These are phyloP conservation scores for Synanthedon myopaeformis DNA, from an alignment of 2,888 invertebrate genomes.

Conservation along the genomic window DNA sequence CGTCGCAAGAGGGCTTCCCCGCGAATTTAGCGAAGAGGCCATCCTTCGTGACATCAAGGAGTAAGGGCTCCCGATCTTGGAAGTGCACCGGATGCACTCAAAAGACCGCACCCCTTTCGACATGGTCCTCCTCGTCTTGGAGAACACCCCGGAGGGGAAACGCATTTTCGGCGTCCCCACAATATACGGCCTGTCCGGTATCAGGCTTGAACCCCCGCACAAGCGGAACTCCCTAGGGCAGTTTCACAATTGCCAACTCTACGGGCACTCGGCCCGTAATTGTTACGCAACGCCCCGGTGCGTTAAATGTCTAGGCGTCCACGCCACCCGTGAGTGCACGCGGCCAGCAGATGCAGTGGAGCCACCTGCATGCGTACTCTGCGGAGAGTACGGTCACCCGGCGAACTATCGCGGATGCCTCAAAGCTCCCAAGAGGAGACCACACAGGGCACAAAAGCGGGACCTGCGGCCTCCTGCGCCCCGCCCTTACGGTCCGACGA, in stretches of 20 bases:
- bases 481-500: too few relatives aligned
- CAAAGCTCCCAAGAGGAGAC: too few relatives aligned
- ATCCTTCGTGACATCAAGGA: neutral
- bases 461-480: too few relatives aligned
- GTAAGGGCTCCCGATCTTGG: neutral
- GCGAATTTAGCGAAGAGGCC: neutral
- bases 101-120: too few relatives aligned
- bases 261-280: neutral
- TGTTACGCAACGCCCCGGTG: neutral
- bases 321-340: neutral
- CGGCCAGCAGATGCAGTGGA: neutral
- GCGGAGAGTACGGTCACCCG: too few relatives aligned
- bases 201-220: neutral
- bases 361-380: too few relatives aligned
- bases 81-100: too few relatives aligned
- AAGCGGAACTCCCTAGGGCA: too few relatives aligned
- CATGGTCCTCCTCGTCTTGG: neutral
- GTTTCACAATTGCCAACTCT: neutral
- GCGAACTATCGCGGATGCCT: too few relatives aligned
- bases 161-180: neutral
- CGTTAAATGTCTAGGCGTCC: neutral
- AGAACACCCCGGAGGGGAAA: neutral
- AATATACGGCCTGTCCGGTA: neutral
- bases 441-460: too few relatives aligned
- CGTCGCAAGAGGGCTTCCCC: neutral